Percentiles rank a stretch among this genome's conserved stretches.
Conservation (phyloP, 2,888 invertebrate genomes). For the Mythimna vitellina region DNA sequence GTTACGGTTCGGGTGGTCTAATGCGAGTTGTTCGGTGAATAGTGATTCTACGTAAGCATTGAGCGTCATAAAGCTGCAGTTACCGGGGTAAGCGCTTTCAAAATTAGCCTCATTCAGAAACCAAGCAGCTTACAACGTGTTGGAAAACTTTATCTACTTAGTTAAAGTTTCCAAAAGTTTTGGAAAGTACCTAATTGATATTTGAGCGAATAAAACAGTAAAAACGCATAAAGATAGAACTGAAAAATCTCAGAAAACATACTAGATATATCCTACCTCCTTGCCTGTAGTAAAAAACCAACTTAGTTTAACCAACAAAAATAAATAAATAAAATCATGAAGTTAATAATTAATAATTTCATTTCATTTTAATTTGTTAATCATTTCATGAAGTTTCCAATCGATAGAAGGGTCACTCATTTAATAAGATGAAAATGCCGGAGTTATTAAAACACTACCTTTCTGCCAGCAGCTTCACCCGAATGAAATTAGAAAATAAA, state of each 20-base stretch:
- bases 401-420: neutral
- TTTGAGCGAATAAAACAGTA: neutral
- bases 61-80: constrained; percentile 9
- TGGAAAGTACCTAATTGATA: neutral
- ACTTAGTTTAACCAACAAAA: neutral
- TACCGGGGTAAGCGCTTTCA: neutral
- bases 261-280: neutral
- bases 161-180: neutral
- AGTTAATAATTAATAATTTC: too few relatives aligned
- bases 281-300: neutral
- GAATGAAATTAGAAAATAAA: neutral
- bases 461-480: too few relatives aligned
- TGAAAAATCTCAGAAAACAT: neutral
- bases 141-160: neutral
- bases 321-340: too few relatives aligned
- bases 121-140: neutral
- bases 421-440: neutral
- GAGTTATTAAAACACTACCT: too few relatives aligned
- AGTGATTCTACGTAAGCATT: constrained; percentile 24
- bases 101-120: constrained; percentile 20
- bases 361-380: too few relatives aligned
- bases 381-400: neutral
- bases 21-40: constrained; percentile 8
- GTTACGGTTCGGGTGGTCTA: neutral
- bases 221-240: neutral